A percentile compares a stretch with the other conserved stretches of the same genome.
These are phyloP conservation scores for Loris lydekkerianus DNA, from an alignment of 2,797 vertebrate species.

Conservation along the genomic window DNA sequence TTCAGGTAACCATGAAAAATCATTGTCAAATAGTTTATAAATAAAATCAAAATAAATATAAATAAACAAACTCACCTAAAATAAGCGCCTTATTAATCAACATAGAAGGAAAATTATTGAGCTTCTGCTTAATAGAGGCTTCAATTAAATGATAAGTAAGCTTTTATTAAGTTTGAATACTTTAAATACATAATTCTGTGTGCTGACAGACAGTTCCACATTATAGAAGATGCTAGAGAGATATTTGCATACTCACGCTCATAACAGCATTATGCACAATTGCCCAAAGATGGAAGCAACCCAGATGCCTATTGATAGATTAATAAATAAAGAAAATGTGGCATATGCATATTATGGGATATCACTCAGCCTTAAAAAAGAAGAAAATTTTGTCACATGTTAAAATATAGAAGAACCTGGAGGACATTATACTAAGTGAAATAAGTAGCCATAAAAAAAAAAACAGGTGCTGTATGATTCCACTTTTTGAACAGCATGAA, in stretches of 20 bases:
- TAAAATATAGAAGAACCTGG: neutral
- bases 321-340: neutral
- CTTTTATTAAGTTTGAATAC: neutral
- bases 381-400: neutral
- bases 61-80: neutral
- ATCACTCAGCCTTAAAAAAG: neutral
- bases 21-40: neutral
- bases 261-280: neutral
- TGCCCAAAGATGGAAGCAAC: neutral
- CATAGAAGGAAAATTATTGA: neutral
- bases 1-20: neutral
- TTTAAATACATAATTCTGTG: neutral
- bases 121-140: constrained; percentile 34
- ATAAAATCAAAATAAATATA: constrained; percentile 31
- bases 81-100: constrained; percentile 19
- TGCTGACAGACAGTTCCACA: neutral
- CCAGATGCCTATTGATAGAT: neutral
- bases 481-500: too few species aligned
- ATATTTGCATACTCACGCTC: neutral
- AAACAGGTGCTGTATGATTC: neutral
- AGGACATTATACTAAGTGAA: neutral
- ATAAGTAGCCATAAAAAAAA: neutral
- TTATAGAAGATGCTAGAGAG: neutral
- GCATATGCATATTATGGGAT: neutral
- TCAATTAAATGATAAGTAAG: constrained; percentile 20